phyloP scores from a whole-genome alignment of 2,113 vertebrate species.

The Grammomys surdaster region DNA sequence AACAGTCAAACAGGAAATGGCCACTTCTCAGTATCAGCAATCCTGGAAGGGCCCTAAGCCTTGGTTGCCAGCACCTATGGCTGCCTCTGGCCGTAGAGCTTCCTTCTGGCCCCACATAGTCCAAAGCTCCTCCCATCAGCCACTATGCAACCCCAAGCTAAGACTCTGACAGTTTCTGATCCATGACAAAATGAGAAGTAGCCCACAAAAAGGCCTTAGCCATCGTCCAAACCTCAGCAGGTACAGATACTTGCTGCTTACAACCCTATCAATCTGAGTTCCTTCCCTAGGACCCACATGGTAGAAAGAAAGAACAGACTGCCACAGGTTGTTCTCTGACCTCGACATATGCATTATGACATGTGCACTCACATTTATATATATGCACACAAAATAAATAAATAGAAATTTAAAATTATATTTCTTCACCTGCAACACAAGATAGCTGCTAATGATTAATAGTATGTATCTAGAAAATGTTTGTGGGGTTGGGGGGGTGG shows the following conservation, averaged over 20 bases:
- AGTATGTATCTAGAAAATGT: neutral
- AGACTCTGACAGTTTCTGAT: neutral
- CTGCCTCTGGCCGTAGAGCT: neutral
- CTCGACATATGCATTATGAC: neutral
- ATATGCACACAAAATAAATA: neutral
- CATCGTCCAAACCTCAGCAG: neutral
- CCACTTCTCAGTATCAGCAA: slow-evolving; percentile 35
- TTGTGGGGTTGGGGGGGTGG: neutral
- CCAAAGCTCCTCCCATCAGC: neutral
- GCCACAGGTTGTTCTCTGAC: neutral
- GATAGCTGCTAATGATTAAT: neutral
- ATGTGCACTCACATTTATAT: too few species aligned
- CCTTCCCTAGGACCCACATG: neutral
- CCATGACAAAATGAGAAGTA: neutral
- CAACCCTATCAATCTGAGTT: too few species aligned
- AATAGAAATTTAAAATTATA: too few species aligned
- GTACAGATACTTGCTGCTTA: too few species aligned
- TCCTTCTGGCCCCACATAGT: neutral
- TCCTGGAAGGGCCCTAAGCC: neutral
- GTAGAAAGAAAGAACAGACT: neutral
- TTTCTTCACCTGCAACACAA: too few species aligned
- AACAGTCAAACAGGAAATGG: slow-evolving; percentile 66
- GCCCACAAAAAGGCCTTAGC: neutral
- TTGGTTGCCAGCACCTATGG: neutral
- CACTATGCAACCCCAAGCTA: neutral